A percentile compares a stretch with the other conserved stretches of the same genome.
Evolutionary conservation across 2,888 invertebrate genomes (phyloP).

Genomic region (Athalia circularis): DNA sequence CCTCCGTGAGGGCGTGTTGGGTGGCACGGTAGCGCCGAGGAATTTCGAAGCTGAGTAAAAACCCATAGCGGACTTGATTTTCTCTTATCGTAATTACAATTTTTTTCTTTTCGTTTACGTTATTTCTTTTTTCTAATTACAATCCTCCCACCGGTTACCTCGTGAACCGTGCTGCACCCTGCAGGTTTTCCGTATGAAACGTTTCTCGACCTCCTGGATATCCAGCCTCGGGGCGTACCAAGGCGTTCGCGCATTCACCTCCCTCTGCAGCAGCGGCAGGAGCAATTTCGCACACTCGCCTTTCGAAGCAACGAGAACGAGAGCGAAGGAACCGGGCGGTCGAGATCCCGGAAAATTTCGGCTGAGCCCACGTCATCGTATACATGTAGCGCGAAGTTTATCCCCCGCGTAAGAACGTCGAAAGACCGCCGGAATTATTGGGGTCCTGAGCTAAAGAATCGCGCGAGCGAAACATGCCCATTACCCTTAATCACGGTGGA

Average conservation of each 20-base stretch:
- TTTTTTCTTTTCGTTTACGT: slow-evolving; percentile 15
- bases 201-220: slow-evolving; percentile 11
- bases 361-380: slow-evolving; percentile 19
- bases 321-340: too few species aligned
- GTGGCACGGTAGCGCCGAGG: too few species aligned
- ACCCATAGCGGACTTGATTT: slow-evolving; percentile 12
- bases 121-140: slow-evolving; percentile 17
- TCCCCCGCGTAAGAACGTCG: slow-evolving; percentile 33
- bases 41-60: neutral
- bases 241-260: too few species aligned
- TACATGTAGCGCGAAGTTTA: slow-evolving; percentile 28
- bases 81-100: slow-evolving; percentile 31
- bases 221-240: too few species aligned
- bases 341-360: neutral
- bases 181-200: slow-evolving; percentile 13
- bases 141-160: slow-evolving; percentile 2
- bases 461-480: slow-evolving; percentile 54
- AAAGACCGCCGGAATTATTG: slow-evolving; percentile 55
- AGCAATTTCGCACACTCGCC: too few species aligned
- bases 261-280: too few species aligned
- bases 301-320: too few species aligned
- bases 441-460: slow-evolving; percentile 54
- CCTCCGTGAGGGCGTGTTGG: too few species aligned
- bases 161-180: neutral
- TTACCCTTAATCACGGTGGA: slow-evolving; percentile 57